A percentile compares a stretch with the other conserved stretches of the same genome.
Evolutionary conservation across 2,888 invertebrate species (phyloP).

Genomic region (Tetramorium bicarinatum): DNA sequence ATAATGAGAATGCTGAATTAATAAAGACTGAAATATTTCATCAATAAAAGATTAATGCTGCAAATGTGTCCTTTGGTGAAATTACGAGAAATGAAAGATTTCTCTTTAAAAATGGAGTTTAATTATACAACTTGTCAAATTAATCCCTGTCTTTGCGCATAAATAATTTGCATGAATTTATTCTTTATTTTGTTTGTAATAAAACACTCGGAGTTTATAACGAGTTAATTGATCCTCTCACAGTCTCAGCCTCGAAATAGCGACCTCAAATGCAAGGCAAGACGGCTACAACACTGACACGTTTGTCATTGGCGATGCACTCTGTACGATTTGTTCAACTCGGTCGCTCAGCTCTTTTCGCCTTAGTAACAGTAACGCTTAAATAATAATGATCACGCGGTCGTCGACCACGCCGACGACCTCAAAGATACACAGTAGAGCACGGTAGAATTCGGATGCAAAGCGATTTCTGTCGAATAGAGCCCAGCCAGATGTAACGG

Average conservation of each 20-base stretch:
- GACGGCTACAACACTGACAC: conserved; percentile 3
- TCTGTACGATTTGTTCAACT: conserved; percentile 54
- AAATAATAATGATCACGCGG: conserved; percentile 62
- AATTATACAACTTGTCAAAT: not conserved
- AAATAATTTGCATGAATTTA: not conserved
- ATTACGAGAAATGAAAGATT: not conserved
- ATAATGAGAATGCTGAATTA: not conserved
- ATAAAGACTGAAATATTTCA: not conserved
- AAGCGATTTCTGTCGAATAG: conserved; percentile 39
- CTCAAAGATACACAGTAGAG: conserved; percentile 43
- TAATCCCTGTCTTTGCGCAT: not conserved
- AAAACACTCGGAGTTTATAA: not conserved
- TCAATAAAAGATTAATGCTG: not conserved
- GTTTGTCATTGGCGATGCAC: conserved; percentile 26
- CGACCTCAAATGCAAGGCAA: conserved; percentile 20
- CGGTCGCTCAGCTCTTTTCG: conserved; percentile 55
- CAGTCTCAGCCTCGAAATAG: conserved; percentile 32
- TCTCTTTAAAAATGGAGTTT: not conserved
- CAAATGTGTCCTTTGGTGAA: not conserved
- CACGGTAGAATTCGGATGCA: conserved; percentile 60
- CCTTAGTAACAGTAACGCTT: conserved; percentile 64
- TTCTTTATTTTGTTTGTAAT: not conserved
- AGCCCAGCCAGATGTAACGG: conserved; percentile 53
- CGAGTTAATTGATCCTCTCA: conserved; percentile 4
- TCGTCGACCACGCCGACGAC: conserved; percentile 58